These are phyloP conservation scores for Lumbricus terrestris DNA, from an alignment of 2,888 invertebrate genomes.

Conservation along the genomic window DNA sequence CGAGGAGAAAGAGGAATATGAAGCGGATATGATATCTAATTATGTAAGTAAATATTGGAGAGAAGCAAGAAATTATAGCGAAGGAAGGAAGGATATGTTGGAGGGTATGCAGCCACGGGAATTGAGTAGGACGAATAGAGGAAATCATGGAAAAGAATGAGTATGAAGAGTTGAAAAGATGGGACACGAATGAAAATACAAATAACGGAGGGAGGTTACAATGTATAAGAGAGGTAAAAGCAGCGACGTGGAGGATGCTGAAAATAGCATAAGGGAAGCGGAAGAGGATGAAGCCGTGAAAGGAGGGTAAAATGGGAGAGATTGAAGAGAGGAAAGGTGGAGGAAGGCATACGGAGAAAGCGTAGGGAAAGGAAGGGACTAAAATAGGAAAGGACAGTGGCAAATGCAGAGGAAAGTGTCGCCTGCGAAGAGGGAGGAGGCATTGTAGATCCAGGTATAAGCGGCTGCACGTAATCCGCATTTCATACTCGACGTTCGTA, in stretches of 20 bases:
- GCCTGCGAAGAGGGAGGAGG: background rate
- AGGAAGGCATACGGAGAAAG: background rate
- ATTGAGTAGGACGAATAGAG: background rate
- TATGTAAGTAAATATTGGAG: background rate
- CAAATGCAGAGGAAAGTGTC: background rate
- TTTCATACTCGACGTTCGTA: background rate
- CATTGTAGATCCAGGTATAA: background rate
- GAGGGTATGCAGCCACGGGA: background rate
- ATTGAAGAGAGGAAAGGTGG: background rate
- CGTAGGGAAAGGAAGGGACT: background rate
- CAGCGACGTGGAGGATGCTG: too few species aligned
- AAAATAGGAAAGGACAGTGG: background rate
- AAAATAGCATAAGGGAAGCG: too few species aligned
- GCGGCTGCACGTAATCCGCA: background rate
- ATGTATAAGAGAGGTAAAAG: too few species aligned
- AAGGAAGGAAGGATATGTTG: too few species aligned
- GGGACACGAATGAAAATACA: too few species aligned
- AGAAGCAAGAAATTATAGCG: background rate
- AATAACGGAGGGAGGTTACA: too few species aligned
- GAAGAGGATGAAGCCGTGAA: too few species aligned
- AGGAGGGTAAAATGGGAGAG: too few species aligned
- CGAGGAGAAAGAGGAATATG: background rate
- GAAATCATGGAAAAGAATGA: background rate
- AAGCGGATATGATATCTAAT: too few species aligned
- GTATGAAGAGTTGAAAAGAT: too few species aligned